Evolutionary conservation across 2,113 vertebrate species (phyloP).

Genomic region (Nerophis ophidion): DNA sequence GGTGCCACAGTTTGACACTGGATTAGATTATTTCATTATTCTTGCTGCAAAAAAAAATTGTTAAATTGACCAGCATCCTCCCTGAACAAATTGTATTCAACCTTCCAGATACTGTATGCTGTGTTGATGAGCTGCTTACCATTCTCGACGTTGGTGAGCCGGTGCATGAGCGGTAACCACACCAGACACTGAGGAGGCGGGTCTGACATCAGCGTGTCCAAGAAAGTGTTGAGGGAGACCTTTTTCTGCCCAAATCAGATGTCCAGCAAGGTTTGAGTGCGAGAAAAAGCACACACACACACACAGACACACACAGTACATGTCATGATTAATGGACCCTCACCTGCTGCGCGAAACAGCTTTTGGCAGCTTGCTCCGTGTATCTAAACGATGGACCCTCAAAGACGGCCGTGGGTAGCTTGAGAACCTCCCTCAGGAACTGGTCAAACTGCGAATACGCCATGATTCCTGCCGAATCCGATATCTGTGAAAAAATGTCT

Average conservation of each 20-base stretch:
- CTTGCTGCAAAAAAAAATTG: background rate
- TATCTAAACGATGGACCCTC: slow-evolving; percentile 98
- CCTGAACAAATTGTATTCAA: background rate
- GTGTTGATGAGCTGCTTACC: slow-evolving; percentile 68
- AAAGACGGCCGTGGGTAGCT: slow-evolving; percentile 91
- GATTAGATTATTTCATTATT: background rate
- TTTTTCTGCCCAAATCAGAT: slow-evolving; percentile 82
- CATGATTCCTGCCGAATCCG: slow-evolving; percentile 89
- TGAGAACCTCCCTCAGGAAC: slow-evolving; percentile 91
- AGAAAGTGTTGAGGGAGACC: slow-evolving; percentile 92
- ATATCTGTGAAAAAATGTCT: slow-evolving; percentile 99
- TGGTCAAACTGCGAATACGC: slow-evolving; percentile 89
- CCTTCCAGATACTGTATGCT: background rate
- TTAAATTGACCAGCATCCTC: background rate
- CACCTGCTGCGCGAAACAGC: slow-evolving; percentile 94
- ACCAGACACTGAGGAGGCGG: slow-evolving; percentile 96
- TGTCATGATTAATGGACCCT: background rate
- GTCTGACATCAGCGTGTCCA: slow-evolving; percentile 97
- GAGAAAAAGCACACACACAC: slow-evolving; percentile 3
- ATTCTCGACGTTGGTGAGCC: slow-evolving; percentile 97
- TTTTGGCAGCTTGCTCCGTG: slow-evolving; percentile 88
- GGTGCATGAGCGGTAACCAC: slow-evolving; percentile 96
- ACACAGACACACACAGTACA: slow-evolving; percentile 10
- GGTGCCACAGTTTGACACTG: too few relatives aligned
- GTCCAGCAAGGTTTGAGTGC: slow-evolving; percentile 14